phyloP scores from a whole-genome alignment of 2,797 vertebrate genomes.

The Centropyge bicolor region DNA sequence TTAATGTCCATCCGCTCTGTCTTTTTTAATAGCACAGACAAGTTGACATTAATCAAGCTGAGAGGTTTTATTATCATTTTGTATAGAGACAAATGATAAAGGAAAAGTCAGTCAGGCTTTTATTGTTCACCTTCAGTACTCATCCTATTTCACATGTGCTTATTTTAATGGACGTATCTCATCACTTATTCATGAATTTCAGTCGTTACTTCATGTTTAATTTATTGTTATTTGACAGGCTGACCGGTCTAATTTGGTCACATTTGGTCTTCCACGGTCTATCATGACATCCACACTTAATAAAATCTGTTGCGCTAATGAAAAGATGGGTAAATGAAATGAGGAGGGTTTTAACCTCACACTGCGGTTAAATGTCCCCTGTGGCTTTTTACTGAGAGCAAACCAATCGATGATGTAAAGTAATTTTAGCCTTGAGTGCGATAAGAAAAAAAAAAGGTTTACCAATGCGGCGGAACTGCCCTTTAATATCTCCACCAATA shows the following conservation, averaged over 20 bases:
- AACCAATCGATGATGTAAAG: slow-evolving; percentile 71
- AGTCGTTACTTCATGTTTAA: slow-evolving; percentile 12
- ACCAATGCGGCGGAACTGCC: slow-evolving; percentile 38
- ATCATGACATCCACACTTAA: neutral
- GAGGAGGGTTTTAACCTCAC: slow-evolving; percentile 41
- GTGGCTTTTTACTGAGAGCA: slow-evolving; percentile 66
- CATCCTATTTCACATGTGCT: neutral
- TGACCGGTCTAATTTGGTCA: slow-evolving; percentile 15
- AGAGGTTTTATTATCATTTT: neutral
- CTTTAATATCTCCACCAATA: slow-evolving; percentile 75
- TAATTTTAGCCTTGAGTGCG: slow-evolving; percentile 60
- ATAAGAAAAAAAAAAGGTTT: neutral
- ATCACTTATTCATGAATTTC: slow-evolving; percentile 23
- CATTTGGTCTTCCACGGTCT: slow-evolving; percentile 10
- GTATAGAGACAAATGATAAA: neutral
- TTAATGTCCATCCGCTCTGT: neutral
- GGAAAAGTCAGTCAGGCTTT: neutral
- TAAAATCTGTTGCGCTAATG: slow-evolving; percentile 31
- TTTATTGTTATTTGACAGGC: slow-evolving; percentile 26
- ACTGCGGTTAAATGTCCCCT: slow-evolving; percentile 64
- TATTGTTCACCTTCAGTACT: neutral
- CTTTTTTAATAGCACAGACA: neutral
- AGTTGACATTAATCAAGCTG: neutral
- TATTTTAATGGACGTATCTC: slow-evolving; percentile 6
- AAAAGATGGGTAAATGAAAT: slow-evolving; percentile 57